phyloP scores from a whole-genome alignment of 2,888 invertebrate genomes.

The Diploptera punctata region DNA sequence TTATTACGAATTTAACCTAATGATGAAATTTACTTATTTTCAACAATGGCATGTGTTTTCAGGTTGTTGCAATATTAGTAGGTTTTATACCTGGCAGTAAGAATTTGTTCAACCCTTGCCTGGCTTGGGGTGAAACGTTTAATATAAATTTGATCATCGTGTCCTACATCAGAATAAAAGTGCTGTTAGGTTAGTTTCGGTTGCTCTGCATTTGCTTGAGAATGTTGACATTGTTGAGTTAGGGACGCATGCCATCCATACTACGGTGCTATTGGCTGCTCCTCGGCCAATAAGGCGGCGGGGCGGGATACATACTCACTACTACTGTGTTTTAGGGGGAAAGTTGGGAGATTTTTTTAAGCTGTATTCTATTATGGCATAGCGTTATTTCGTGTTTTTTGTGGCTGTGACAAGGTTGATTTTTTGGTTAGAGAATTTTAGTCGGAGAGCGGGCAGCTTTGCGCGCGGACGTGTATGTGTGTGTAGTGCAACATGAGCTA shows the following conservation, averaged over 20 bases:
- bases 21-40: too few species aligned
- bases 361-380: conserved; percentile 22
- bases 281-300: conserved; percentile 18
- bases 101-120: too few species aligned
- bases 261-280: conserved; percentile 12
- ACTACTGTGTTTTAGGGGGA: conserved; percentile 6
- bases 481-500: not conserved
- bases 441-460: not conserved
- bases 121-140: too few species aligned
- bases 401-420: conserved; percentile 10
- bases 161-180: too few species aligned
- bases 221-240: too few species aligned
- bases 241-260: not conserved
- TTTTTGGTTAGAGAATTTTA: not conserved
- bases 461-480: conserved; percentile 2
- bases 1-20: too few species aligned
- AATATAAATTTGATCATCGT: too few species aligned
- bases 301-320: conserved; percentile 44
- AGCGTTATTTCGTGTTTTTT: conserved; percentile 2
- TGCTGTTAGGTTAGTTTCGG: too few species aligned
- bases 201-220: too few species aligned
- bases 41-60: too few species aligned
- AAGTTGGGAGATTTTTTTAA: not conserved
- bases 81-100: too few species aligned
- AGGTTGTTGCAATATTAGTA: too few species aligned